phyloP scores from a whole-genome alignment of 2,113 vertebrate genomes.

The Syrmaticus mikado region DNA sequence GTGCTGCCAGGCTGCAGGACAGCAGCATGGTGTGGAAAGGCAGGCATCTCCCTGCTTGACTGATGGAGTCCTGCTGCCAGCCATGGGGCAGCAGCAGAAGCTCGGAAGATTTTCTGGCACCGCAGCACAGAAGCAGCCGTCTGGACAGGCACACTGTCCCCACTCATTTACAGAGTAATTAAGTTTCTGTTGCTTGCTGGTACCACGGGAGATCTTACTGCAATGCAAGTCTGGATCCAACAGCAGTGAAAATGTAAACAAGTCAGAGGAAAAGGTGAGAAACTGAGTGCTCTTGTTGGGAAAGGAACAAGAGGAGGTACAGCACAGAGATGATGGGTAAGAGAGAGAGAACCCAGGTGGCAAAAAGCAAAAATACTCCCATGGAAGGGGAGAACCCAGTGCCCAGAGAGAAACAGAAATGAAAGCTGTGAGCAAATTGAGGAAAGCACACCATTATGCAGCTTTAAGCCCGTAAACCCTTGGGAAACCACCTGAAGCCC shows the following conservation, averaged over 20 bases:
- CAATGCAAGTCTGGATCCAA: not conserved
- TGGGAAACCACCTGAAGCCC: not conserved
- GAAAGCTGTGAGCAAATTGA: not conserved
- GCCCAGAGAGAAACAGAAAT: not conserved
- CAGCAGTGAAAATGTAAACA: not conserved
- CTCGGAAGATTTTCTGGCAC: not conserved
- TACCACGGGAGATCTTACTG: not conserved
- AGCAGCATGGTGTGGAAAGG: not conserved
- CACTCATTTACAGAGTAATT: not conserved
- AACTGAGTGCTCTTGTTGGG: not conserved
- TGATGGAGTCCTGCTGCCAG: not conserved
- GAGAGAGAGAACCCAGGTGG: not conserved
- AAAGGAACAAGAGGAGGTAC: not conserved
- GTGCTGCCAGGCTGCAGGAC: not conserved
- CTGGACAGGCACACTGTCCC: not conserved
- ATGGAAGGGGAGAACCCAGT: not conserved
- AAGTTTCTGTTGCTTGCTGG: not conserved
- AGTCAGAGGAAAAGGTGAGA: not conserved
- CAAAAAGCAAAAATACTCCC: not conserved
- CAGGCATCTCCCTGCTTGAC: not conserved
- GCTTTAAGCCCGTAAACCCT: not conserved
- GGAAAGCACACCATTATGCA: not conserved
- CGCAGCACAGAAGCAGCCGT: not conserved
- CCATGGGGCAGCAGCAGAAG: not conserved
- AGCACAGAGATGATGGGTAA: not conserved